phyloP scores from a whole-genome alignment of 2,113 vertebrate species.

The Ranitomeya variabilis region DNA sequence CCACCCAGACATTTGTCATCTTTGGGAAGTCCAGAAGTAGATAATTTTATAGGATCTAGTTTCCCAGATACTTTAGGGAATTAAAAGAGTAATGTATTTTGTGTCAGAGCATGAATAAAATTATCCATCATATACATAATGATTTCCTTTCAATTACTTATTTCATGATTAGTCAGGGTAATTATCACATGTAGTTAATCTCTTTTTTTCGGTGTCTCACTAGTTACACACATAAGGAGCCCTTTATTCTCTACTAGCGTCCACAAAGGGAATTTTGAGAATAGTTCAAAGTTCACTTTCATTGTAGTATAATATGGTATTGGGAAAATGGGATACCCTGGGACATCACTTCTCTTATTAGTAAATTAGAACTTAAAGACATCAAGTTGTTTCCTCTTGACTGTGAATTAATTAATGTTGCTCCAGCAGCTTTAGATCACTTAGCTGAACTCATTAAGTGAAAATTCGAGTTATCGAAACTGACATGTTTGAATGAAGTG shows the following conservation, averaged over 20 bases:
- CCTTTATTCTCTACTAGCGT: not conserved
- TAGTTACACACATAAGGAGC: not conserved
- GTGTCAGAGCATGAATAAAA: not conserved
- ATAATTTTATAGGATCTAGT: not conserved
- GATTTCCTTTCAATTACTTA: not conserved
- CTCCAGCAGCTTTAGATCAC: conserved; percentile 51
- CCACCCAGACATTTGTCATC: no score
- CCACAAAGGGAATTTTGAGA: conserved; percentile 12
- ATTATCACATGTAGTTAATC: not conserved
- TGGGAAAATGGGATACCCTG: conserved; percentile 35
- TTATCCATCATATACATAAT: not conserved
- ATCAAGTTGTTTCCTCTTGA: conserved; percentile 56
- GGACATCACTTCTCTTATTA: conserved; percentile 58
- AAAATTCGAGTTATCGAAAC: conserved; percentile 40
- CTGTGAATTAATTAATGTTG: conserved; percentile 54
- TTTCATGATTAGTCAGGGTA: conserved; percentile 14
- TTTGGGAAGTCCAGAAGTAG: no score
- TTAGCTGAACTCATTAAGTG: conserved; percentile 44
- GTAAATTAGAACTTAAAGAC: conserved; percentile 56
- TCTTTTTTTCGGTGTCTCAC: not conserved
- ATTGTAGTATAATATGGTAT: conserved; percentile 16
- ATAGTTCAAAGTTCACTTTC: conserved; percentile 27
- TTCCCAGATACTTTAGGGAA: not conserved
- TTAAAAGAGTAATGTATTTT: not conserved
- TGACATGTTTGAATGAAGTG: not conserved